Evolutionary conservation across 2,113 vertebrate genomes (phyloP).

Genomic region (Thunnus thynnus): DNA sequence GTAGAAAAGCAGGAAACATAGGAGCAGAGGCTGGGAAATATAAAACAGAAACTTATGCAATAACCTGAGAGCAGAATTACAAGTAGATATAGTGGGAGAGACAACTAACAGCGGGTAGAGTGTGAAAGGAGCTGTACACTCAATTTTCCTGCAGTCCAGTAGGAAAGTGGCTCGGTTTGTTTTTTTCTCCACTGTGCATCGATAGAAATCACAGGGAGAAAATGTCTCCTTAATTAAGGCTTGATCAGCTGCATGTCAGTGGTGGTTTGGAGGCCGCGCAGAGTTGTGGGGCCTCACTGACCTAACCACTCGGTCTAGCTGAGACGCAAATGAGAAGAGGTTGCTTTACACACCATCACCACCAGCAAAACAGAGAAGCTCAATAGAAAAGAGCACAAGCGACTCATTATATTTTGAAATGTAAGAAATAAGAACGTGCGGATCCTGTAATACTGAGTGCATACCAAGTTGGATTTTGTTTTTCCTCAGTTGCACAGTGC

Average conservation of each 20-base stretch:
- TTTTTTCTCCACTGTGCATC: constrained; percentile 88
- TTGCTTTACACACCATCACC: constrained; percentile 43
- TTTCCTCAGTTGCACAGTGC: neutral
- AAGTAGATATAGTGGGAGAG: constrained; percentile 36
- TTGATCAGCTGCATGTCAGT: constrained; percentile 95
- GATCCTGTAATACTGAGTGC: neutral
- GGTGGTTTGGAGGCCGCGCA: constrained; percentile 85
- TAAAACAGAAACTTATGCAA: neutral
- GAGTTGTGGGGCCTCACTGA: constrained; percentile 71
- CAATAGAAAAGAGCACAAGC: constrained; percentile 20
- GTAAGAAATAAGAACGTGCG: neutral
- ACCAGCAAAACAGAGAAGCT: constrained; percentile 42
- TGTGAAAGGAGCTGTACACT: constrained; percentile 56
- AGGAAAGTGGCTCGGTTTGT: constrained; percentile 90
- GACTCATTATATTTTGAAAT: neutral
- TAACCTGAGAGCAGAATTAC: neutral
- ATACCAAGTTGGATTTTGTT: neutral
- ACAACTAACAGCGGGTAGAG: constrained; percentile 50
- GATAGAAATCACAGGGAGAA: constrained; percentile 97
- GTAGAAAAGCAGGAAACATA: neutral
- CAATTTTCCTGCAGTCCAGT: constrained; percentile 90
- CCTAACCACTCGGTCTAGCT: constrained; percentile 62
- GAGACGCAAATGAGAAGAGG: constrained; percentile 65
- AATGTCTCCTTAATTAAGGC: constrained; percentile 98
- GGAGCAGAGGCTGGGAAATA: neutral